Conservation (phyloP, 2,113 vertebrate genomes). For the Glaucidium brasilianum region DNA sequence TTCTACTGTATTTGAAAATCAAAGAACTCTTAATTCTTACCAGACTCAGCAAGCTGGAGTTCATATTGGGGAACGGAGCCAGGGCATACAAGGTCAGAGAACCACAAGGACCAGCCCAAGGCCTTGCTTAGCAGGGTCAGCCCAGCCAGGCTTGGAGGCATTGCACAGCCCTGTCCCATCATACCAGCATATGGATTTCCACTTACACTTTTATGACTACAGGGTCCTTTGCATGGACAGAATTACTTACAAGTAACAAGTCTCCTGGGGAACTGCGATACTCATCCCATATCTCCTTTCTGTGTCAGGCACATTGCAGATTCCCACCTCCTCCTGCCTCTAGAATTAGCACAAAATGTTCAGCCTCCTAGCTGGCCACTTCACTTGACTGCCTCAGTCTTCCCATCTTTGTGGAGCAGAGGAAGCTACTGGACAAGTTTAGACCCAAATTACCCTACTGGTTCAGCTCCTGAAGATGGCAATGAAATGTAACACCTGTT, state of each 20-base stretch:
- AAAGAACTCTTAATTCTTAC: background rate
- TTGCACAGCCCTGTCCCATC: background rate
- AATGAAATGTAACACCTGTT: background rate
- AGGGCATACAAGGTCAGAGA: background rate
- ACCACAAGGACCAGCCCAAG: background rate
- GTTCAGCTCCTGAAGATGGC: background rate
- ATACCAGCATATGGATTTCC: background rate
- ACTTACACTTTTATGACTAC: background rate
- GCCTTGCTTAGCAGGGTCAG: background rate
- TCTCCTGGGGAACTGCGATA: background rate
- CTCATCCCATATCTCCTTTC: too few relatives aligned
- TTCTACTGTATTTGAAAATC: background rate
- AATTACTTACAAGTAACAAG: background rate
- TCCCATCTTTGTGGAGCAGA: background rate
- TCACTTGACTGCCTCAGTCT: background rate
- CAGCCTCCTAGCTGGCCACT: background rate
- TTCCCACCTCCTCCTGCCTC: background rate
- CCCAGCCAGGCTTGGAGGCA: background rate
- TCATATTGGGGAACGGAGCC: background rate
- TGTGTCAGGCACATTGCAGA: background rate
- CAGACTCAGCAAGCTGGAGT: background rate
- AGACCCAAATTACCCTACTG: background rate
- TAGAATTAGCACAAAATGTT: background rate
- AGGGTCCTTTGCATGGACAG: background rate
- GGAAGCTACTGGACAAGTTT: background rate